phyloP scores from a whole-genome alignment of 2,888 invertebrate species.

The Eulithis prunata region DNA sequence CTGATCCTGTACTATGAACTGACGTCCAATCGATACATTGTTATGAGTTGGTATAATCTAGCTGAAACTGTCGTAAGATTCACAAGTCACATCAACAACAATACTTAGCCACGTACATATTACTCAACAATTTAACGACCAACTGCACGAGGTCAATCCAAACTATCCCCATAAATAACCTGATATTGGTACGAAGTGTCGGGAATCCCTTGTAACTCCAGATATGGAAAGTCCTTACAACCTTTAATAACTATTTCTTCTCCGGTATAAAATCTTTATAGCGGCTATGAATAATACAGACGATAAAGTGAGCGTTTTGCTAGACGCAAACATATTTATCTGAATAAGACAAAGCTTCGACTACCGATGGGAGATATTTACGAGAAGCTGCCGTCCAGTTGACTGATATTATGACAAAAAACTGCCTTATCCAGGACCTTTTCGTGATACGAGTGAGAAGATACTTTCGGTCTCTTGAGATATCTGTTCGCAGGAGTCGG shows the following conservation, averaged over 20 bases:
- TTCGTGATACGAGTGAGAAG: constrained; percentile 38
- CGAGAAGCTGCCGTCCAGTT: constrained; percentile 40
- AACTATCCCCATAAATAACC: constrained; percentile 27
- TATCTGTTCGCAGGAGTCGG: constrained; percentile 44
- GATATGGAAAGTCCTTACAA: constrained; percentile 30
- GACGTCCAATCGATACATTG: neutral
- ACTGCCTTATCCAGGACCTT: constrained; percentile 44
- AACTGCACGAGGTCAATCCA: constrained; percentile 14
- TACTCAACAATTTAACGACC: constrained; percentile 6
- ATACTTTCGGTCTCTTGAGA: constrained; percentile 47
- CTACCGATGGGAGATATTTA: constrained; percentile 48
- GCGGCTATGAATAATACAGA: constrained; percentile 49
- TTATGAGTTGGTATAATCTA: constrained; percentile 11
- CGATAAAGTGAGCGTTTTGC: constrained; percentile 46
- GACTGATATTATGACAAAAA: constrained; percentile 43
- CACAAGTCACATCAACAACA: constrained; percentile 8
- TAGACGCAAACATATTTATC: constrained; percentile 54
- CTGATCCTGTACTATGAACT: constrained; percentile 36
- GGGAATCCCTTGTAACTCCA: constrained; percentile 15
- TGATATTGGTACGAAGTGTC: constrained; percentile 19
- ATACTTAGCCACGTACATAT: constrained; percentile 8
- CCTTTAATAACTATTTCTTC: constrained; percentile 39
- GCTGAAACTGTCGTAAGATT: neutral
- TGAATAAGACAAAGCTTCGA: constrained; percentile 50
- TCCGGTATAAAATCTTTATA: constrained; percentile 50